These are phyloP conservation scores for Temnothorax rugatulus DNA, from an alignment of 2,888 invertebrate genomes.

Conservation along the genomic window DNA sequence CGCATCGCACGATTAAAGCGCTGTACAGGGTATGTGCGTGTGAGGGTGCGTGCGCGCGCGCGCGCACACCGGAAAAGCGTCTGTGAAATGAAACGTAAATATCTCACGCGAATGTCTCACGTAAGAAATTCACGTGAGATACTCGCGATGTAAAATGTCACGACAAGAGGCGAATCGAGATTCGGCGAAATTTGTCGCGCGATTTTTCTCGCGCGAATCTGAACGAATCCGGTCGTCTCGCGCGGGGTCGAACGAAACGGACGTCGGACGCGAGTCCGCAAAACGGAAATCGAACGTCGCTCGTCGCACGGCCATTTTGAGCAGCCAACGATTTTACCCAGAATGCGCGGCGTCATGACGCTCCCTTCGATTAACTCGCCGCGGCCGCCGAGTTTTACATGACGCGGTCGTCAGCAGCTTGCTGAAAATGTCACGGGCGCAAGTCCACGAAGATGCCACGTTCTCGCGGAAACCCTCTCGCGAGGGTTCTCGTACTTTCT, in stretches of 20 bases:
- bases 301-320: conserved; percentile 78
- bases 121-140: neutral
- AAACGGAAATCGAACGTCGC: conserved; percentile 69
- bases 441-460: neutral
- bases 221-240: neutral
- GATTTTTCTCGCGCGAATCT: conserved; percentile 13
- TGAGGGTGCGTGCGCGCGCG: neutral
- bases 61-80: conserved; percentile 22
- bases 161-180: neutral
- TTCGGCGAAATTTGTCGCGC: neutral
- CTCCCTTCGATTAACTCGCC: conserved; percentile 60
- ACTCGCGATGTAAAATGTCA: neutral
- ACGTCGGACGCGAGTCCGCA: neutral
- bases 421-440: conserved; percentile 7
- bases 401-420: conserved; percentile 59
- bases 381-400: neutral
- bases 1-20: neutral
- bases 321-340: conserved; percentile 80
- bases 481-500: neutral
- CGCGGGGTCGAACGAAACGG: neutral
- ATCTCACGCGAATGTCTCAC: neutral
- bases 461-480: neutral
- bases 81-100: neutral
- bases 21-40: neutral
- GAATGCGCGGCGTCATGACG: conserved; percentile 71